Conservation (phyloP, 2,113 vertebrate genomes). For the Cyanoderma ruficeps region DNA sequence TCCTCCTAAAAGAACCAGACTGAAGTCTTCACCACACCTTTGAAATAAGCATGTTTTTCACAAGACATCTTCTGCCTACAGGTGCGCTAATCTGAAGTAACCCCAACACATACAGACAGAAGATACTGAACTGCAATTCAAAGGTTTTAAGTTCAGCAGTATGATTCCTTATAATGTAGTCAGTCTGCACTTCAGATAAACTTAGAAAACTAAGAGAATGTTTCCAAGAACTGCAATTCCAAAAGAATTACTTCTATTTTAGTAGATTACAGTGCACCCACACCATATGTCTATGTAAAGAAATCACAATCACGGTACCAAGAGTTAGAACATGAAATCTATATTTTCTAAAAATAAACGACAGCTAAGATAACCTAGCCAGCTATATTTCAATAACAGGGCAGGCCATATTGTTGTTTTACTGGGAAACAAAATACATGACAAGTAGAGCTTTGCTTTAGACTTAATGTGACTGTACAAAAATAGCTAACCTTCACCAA, state of each 20-base stretch:
- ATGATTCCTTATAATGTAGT: neutral
- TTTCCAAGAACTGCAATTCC: neutral
- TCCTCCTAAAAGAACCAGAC: neutral
- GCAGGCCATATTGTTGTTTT: neutral
- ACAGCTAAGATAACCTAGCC: neutral
- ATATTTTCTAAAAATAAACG: neutral
- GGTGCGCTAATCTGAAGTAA: neutral
- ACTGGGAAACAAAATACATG: neutral
- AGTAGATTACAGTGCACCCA: neutral
- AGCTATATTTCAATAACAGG: neutral
- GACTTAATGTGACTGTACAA: neutral
- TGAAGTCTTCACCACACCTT: neutral
- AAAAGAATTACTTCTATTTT: neutral
- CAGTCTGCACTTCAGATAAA: neutral
- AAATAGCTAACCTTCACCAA: neutral
- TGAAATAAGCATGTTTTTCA: neutral
- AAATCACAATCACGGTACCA: neutral
- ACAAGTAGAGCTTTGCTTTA: neutral
- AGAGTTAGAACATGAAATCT: neutral
- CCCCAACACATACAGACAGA: neutral
- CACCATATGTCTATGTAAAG: neutral
- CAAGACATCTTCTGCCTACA: neutral
- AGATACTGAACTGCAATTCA: neutral
- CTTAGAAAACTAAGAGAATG: neutral
- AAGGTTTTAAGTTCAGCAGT: neutral